These are phyloP conservation scores for Pseudois nayaur DNA, from an alignment of 2,113 vertebrate genomes.

Conservation along the genomic window DNA sequence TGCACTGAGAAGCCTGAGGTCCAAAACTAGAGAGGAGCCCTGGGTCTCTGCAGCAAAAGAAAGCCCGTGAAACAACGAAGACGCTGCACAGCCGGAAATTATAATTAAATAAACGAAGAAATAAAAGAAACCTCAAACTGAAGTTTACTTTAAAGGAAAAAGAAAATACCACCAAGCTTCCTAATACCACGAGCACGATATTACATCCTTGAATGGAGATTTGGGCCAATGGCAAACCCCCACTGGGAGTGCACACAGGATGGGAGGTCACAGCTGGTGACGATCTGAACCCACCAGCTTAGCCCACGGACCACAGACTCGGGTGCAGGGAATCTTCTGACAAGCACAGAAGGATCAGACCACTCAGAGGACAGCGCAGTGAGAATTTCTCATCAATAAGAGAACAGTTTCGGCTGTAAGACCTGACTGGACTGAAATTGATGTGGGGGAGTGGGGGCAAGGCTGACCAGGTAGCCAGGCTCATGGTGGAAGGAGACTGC, in stretches of 20 bases:
- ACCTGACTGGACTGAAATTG: not conserved
- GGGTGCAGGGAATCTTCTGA: not conserved
- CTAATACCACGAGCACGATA: accelerated
- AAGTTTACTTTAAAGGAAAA: not conserved
- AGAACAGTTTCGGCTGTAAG: accelerated
- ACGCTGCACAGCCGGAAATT: not conserved
- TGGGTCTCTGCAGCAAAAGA: not conserved
- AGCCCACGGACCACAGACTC: not conserved
- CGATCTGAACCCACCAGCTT: not conserved
- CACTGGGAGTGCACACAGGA: not conserved
- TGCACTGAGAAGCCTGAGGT: not conserved
- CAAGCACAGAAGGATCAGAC: not conserved
- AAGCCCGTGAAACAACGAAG: not conserved
- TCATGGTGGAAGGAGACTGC: not conserved
- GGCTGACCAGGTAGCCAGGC: not conserved
- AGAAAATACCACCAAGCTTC: no score
- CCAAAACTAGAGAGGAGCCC: not conserved
- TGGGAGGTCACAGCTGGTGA: not conserved
- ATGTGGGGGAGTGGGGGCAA: not conserved
- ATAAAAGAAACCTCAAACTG: not conserved
- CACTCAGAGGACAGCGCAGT: accelerated
- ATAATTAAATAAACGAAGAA: not conserved
- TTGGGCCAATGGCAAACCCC: not conserved
- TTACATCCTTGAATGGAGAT: not conserved
- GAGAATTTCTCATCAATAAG: not conserved